Evolutionary conservation across 2,888 invertebrate genomes (phyloP), one percentile per base, ranked within the genome.

Genomic region (Pasiphila rectangulata): DNA sequence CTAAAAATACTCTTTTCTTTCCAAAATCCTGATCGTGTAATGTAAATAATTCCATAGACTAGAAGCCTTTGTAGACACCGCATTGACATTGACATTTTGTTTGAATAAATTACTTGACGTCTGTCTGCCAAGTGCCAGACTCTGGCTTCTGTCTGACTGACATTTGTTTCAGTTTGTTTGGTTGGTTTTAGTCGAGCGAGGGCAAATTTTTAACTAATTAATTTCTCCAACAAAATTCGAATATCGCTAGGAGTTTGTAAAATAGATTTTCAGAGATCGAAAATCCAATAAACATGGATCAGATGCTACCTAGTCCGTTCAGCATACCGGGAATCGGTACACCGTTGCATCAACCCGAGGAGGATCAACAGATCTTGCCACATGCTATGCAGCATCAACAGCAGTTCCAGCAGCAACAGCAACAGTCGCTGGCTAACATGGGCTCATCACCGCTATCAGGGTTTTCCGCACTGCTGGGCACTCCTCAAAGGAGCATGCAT

Each of bases 291-390:
- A 90, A 82, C 61, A 96, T 96, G 96, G 96, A 96, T 92, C 94
- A 95, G 83, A 96, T 96, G 95, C 88, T 96, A 52, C 94, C 95
- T 17, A 96, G 96, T 84, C 96, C 96, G 12, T 95, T 95, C 55
- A 95, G 95, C 64, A 96, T 96, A 78, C 96, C 96, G 54, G 96
- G 96, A 67, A 95, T 97, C 75, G 96, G 95, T 43, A 97, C 96
- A 3, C 96, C 97, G 1, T 77, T 96, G 9, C 96, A 96, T 87
- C 96, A 96, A 67, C 95, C 95, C 12, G 96, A 96, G 74, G 96
- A 96, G 72, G 97, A 97, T 77, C 96, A 96, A 75, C 94, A 95
- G 75, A 96, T 96, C 64, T 90, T 96, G 37, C 95, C 96, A 36
- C 94, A 94, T 90, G 95, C 95, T 0, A 89, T 95, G 61, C 94